These are phyloP conservation scores for Pyxicephalus adspersus DNA, from an alignment of 2,113 vertebrate genomes.

Conservation along the genomic window DNA sequence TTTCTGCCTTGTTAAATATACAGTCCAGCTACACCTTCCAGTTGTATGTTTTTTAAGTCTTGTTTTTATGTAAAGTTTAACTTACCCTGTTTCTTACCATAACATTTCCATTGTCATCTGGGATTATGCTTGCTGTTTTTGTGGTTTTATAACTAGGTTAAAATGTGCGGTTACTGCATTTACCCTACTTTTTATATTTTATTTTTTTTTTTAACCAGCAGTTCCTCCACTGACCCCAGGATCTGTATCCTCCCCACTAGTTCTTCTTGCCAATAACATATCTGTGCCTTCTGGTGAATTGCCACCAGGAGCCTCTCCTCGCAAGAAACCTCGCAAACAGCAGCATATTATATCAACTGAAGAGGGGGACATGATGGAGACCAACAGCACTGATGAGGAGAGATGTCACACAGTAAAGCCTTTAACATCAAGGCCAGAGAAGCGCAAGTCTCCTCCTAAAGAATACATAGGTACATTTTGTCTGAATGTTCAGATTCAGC, in stretches of 20 bases:
- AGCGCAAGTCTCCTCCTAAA: conserved; percentile 92
- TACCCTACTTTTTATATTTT: not conserved
- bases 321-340: conserved; percentile 97
- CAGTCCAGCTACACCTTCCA: too few species aligned
- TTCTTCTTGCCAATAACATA: conserved; percentile 78
- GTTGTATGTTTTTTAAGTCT: too few species aligned
- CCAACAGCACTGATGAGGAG: conserved; percentile 97
- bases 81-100: too few species aligned
- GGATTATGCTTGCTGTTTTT: too few species aligned
- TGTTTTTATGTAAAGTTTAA: too few species aligned
- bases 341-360: conserved; percentile 97
- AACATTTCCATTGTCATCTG: too few species aligned
- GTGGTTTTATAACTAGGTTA: too few species aligned
- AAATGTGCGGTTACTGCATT: not conserved
- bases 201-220: conserved; percentile 61
- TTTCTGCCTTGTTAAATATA: not conserved
- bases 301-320: conserved; percentile 90
- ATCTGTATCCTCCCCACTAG: conserved; percentile 76
- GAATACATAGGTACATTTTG: conserved; percentile 88
- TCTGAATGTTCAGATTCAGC: too few species aligned
- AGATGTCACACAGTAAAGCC: conserved; percentile 80
- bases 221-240: conserved; percentile 76
- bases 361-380: conserved; percentile 97
- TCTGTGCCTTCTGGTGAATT: conserved; percentile 82
- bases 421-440: conserved; percentile 83